Base-by-base conservation (phyloP, 2,113 vertebrate species). In the Gymnogyps californianus region DNA sequence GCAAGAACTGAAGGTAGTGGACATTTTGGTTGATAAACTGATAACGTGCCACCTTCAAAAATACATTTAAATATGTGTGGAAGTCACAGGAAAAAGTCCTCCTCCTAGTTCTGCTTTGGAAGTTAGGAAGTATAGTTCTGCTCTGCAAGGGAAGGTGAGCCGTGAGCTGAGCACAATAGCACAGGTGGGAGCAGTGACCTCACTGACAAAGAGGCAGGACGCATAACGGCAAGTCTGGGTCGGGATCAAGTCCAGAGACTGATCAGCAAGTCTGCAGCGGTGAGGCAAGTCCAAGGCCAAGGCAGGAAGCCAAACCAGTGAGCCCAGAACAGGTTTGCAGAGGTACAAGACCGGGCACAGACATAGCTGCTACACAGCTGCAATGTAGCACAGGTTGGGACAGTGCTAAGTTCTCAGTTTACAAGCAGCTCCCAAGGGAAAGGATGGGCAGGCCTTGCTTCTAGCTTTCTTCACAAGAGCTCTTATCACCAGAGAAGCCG, bases 351-450 rank as follows among this genome's bases (percentile, higher is more conserved):
- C 9, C 3, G 3, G 17, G 21, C 10, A 52, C 40, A 49, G 29
- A 15, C 8, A 8, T n/a, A 78, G 18, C 17, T 80, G 10, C 34
- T 34, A 6, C 18, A 49, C 8, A 86, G 22, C 38, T 51, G 21
- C 1, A 0, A 6, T 1, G 13, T 18, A 40, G 6, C 3, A 3
- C 11, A 32, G 17, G 9, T 1, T 76, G 71, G 13, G 7, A 29
- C 47, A 69, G 24, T 9, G 21, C 8, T 65, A 52, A 74, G 65
- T 24, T 31, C 36, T 83, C 49, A 32, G 26, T 10, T 77, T 74
- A 44, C 28, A 74, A 66, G 34, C 9, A 87, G 31, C 8, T 62
- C 61, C 42, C 34, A 54, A n/a, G 25, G 25, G 46, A 66, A 89
- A 78, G 28, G 7, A 57, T 11, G 9, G 13, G 22, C 17, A 57